phyloP scores from a whole-genome alignment of 2,113 vertebrate genomes.

The Apodemus speciosus region DNA sequence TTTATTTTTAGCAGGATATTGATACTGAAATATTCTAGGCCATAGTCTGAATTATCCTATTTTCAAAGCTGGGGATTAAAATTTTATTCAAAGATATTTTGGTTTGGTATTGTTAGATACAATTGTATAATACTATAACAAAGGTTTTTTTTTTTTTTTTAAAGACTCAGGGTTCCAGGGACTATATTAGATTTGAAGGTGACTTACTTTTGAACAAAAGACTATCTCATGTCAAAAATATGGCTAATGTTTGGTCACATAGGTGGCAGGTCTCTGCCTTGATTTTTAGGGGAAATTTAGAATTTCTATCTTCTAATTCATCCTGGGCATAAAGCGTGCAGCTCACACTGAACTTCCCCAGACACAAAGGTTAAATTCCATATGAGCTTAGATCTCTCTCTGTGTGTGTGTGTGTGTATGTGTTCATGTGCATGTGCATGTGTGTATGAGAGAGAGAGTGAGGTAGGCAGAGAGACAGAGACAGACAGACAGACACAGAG shows the following conservation, averaged over 20 bases:
- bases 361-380: not conserved
- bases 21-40: conserved; percentile 13
- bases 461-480: not conserved
- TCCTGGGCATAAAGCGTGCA: not conserved
- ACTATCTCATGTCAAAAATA: conserved; percentile 18
- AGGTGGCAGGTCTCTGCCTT: not conserved
- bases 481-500: not conserved
- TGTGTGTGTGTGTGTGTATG: rapidly evolving
- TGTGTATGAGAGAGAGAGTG: not conserved
- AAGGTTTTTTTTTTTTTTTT: not conserved
- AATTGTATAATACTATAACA: not conserved
- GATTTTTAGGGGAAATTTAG: conserved; percentile 47
- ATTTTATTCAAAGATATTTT: conserved; percentile 51
- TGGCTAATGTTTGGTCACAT: conserved; percentile 30
- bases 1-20: not conserved
- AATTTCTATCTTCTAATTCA: not conserved
- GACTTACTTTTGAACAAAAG: conserved; percentile 45
- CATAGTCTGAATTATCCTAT: not conserved
- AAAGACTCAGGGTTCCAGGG: conserved; percentile 5
- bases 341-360: conserved; percentile 18
- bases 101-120: conserved; percentile 21
- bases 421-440: not conserved
- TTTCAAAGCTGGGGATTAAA: conserved; percentile 32
- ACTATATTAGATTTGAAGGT: conserved; percentile 43
- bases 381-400: not conserved